phyloP scores from a whole-genome alignment of 2,888 invertebrate genomes.

The Galerucella pusilla region DNA sequence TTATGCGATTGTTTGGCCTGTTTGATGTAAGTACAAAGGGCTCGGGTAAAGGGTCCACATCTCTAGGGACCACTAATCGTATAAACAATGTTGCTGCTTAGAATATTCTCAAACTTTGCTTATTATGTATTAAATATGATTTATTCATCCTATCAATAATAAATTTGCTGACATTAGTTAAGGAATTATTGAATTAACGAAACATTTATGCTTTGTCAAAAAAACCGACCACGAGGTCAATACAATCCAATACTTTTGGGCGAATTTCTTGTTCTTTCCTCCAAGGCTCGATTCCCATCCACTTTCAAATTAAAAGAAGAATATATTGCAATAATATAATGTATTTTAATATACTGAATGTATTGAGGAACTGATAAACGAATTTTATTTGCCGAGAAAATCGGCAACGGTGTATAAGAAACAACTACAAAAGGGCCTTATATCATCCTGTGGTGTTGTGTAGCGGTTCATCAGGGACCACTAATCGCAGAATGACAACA shows the following conservation, averaged over 20 bases:
- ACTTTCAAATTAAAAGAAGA: too few species aligned
- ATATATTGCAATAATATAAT: too few species aligned
- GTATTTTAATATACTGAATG: too few species aligned
- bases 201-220: too few species aligned
- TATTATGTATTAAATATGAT: not conserved
- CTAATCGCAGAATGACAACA: conserved; percentile 55
- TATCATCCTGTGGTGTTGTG: conserved; percentile 42
- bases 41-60: conserved; percentile 27
- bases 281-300: too few species aligned
- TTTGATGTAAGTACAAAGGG: conserved; percentile 48
- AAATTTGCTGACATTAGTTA: not conserved
- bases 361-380: too few species aligned
- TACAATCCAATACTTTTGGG: too few species aligned
- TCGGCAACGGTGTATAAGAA: conserved; percentile 31
- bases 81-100: conserved; percentile 30
- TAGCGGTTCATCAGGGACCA: conserved; percentile 49
- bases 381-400: not conserved
- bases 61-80: conserved; percentile 33
- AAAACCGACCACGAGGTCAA: too few species aligned
- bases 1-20: conserved; percentile 49
- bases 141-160: not conserved
- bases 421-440: conserved; percentile 37
- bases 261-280: too few species aligned
- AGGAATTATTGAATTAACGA: not conserved
- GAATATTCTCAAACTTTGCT: not conserved